Conservation (phyloP, 2,888 invertebrate genomes). For the Metalampra italica region DNA sequence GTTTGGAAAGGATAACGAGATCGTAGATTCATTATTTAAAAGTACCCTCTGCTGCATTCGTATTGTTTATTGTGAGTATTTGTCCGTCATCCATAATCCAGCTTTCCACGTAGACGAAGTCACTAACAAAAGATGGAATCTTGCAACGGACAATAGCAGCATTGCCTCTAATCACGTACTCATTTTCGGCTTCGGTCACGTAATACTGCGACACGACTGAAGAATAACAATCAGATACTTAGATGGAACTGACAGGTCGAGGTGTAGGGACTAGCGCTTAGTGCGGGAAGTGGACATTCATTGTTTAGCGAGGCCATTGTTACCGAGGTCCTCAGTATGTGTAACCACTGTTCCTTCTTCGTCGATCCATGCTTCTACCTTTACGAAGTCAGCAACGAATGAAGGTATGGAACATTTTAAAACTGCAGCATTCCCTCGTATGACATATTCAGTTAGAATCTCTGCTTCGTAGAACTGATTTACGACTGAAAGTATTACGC, state of each 20-base stretch:
- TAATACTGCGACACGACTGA: conserved; percentile 93
- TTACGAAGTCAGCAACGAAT: conserved; percentile 94
- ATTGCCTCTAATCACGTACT: conserved; percentile 95
- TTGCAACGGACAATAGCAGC: conserved; percentile 95
- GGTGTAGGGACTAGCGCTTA: conserved; percentile 44
- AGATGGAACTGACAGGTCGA: conserved; percentile 40
- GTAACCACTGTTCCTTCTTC: conserved; percentile 83
- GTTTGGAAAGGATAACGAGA: conserved; percentile 11
- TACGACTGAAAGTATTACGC: conserved; percentile 68
- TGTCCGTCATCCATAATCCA: conserved; percentile 90
- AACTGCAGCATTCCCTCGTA: conserved; percentile 91
- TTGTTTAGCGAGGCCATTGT: conserved; percentile 46
- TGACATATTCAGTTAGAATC: conserved; percentile 93
- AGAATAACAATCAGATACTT: conserved; percentile 63
- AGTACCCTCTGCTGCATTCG: conserved; percentile 77
- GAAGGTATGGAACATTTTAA: conserved; percentile 94
- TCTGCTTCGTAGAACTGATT: conserved; percentile 94
- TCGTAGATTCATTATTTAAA: neutral
- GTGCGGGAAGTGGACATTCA: conserved; percentile 42
- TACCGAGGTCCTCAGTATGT: conserved; percentile 86
- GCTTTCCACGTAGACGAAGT: conserved; percentile 91
- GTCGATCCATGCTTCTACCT: conserved; percentile 89
- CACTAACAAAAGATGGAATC: conserved; percentile 95
- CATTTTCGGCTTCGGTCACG: conserved; percentile 94
- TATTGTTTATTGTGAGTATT: conserved; percentile 80